A percentile compares a stretch with the other conserved stretches of the same genome.
phyloP scores from a whole-genome alignment of 1,140 invertebrate genomes.

The Oppia nitens region DNA sequence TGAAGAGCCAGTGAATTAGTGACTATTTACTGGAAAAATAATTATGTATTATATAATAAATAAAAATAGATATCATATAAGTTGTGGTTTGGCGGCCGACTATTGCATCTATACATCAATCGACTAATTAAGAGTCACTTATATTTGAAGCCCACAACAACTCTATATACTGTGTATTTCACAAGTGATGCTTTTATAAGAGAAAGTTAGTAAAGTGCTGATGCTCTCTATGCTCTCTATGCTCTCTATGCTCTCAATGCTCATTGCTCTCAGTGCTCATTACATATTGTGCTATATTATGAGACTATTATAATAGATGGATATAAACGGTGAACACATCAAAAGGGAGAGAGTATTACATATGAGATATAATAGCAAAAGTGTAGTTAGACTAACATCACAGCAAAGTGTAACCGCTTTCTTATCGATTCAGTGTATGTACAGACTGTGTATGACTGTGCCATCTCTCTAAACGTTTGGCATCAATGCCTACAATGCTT shows the following conservation, averaged over 20 bases:
- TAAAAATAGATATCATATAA: neutral
- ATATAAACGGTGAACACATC: neutral
- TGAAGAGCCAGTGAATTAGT: too few relatives aligned
- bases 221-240: too few relatives aligned
- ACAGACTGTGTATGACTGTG: neutral
- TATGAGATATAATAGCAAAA: too few relatives aligned
- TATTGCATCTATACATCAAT: neutral
- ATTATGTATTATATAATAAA: too few relatives aligned
- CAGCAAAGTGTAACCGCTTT: neutral
- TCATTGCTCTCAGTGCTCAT: too few relatives aligned
- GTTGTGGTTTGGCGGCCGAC: neutral
- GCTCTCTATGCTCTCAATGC: too few relatives aligned
- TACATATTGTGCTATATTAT: neutral
- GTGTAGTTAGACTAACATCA: too few relatives aligned
- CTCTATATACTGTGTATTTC: too few relatives aligned
- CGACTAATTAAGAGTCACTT: neutral
- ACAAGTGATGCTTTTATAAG: neutral
- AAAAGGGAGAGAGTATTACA: too few relatives aligned
- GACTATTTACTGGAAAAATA: too few relatives aligned
- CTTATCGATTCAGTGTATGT: neutral
- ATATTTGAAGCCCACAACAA: too few relatives aligned
- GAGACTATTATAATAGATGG: neutral
- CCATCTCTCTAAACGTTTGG: neutral
- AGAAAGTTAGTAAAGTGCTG: neutral
- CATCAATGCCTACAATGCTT: neutral